Percentiles rank a stretch among this genome's conserved stretches.
phyloP scores from a whole-genome alignment of 2,888 invertebrate species.

The Cetonia aurata region DNA sequence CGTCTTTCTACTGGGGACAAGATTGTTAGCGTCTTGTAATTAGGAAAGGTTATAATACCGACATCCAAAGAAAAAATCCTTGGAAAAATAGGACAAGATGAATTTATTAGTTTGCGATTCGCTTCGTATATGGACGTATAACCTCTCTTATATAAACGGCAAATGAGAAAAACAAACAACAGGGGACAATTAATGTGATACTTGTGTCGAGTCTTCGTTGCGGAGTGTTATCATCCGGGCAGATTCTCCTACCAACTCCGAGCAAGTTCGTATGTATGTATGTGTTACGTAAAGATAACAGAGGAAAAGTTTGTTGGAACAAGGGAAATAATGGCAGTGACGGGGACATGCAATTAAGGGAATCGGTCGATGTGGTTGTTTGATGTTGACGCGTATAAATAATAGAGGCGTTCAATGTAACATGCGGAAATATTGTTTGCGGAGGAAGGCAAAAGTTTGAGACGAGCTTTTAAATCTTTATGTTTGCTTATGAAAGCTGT shows the following conservation, averaged over 20 bases:
- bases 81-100: neutral
- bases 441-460: neutral
- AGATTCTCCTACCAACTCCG: constrained; percentile 8
- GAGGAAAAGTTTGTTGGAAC: constrained; percentile 20
- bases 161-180: constrained; percentile 33
- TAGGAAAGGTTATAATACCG: no score
- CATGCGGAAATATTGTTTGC: neutral
- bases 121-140: constrained; percentile 10
- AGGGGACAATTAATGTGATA: constrained; percentile 33
- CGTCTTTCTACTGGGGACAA: neutral
- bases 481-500: no score
- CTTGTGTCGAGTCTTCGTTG: constrained; percentile 8
- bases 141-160: neutral
- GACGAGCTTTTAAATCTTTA: neutral
- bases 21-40: neutral
- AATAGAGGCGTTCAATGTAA: constrained; percentile 11
- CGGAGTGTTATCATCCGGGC: constrained; percentile 23
- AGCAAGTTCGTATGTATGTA: constrained; percentile 13
- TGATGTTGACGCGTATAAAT: constrained; percentile 31
- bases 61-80: neutral
- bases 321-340: constrained; percentile 39
- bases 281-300: constrained; percentile 21
- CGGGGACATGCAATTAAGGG: constrained; percentile 38
- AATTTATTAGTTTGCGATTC: constrained; percentile 14
- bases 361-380: constrained; percentile 18